Evolutionary conservation across 2,113 vertebrate species (phyloP).

Genomic region (Megaptera novaeangliae): DNA sequence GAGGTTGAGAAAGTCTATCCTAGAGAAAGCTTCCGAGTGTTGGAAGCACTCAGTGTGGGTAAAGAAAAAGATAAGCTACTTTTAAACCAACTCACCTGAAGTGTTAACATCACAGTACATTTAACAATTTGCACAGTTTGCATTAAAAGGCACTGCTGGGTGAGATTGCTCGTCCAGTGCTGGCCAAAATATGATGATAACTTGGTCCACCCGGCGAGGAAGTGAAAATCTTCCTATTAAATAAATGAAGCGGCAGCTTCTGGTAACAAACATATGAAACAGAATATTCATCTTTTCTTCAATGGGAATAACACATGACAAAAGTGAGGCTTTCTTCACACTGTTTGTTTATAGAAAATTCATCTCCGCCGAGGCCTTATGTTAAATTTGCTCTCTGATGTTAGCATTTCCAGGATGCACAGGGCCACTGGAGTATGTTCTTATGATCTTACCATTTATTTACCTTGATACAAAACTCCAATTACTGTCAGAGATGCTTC

Average conservation of each 20-base stretch:
- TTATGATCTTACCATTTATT: conserved; percentile 84
- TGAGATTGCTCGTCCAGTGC: conserved; percentile 21
- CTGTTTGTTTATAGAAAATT: conserved; percentile 85
- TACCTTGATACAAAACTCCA: conserved; percentile 83
- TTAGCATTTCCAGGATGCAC: conserved; percentile 80
- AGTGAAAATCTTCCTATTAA: conserved; percentile 69
- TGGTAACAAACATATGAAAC: conserved; percentile 81
- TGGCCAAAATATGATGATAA: conserved; percentile 36
- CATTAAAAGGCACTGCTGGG: conserved; percentile 44
- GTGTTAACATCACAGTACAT: conserved; percentile 16
- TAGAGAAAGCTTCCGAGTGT: neutral
- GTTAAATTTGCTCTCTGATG: conserved; percentile 86
- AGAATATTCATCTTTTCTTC: conserved; percentile 87
- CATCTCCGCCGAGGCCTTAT: conserved; percentile 79
- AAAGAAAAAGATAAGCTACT: neutral
- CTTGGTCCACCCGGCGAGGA: conserved; percentile 6
- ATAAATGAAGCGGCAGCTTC: conserved; percentile 79
- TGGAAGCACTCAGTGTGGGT: conserved; percentile 11
- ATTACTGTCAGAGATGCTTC: conserved; percentile 84
- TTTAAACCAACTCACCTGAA: neutral
- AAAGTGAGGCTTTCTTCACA: conserved; percentile 80
- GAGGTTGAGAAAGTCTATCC: neutral
- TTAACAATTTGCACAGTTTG: conserved; percentile 65
- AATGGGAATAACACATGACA: conserved; percentile 83
- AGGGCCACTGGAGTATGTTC: conserved; percentile 81